Evolutionary conservation across 2,888 invertebrate genomes (phyloP).

Genomic region (Carabus problematicus): DNA sequence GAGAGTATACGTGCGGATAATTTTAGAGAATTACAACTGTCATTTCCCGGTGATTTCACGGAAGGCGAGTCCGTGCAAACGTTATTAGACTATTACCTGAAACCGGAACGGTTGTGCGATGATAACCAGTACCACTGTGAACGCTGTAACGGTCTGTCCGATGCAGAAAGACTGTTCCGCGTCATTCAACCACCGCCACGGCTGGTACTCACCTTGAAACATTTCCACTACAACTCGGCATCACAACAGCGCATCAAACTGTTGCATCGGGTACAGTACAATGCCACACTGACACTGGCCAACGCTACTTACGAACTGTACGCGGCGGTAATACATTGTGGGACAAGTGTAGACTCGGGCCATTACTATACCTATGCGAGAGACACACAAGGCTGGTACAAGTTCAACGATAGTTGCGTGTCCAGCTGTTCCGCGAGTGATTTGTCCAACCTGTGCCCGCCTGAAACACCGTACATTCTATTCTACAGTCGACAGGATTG

Average conservation of each 20-base stretch:
- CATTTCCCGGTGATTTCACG: slow-evolving; percentile 66
- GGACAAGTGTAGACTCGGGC: slow-evolving; percentile 82
- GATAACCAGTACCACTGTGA: slow-evolving; percentile 86
- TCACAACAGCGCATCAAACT: slow-evolving; percentile 80
- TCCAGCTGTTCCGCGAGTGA: slow-evolving; percentile 66
- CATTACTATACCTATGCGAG: slow-evolving; percentile 87
- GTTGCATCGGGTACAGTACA: slow-evolving; percentile 64
- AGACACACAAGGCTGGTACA: slow-evolving; percentile 75
- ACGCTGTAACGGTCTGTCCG: slow-evolving; percentile 74
- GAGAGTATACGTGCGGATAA: slow-evolving; percentile 77
- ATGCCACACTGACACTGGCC: slow-evolving; percentile 58
- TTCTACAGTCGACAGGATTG: slow-evolving; percentile 69
- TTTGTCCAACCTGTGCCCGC: slow-evolving; percentile 69
- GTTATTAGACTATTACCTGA: slow-evolving; percentile 78
- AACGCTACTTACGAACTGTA: slow-evolving; percentile 72
- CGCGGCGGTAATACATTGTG: slow-evolving; percentile 85
- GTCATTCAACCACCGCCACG: slow-evolving; percentile 78
- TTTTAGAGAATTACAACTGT: slow-evolving; percentile 81
- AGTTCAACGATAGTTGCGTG: slow-evolving; percentile 83
- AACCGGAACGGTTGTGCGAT: slow-evolving; percentile 77
- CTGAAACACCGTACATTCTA: slow-evolving; percentile 84
- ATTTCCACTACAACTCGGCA: slow-evolving; percentile 78
- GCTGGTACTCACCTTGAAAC: slow-evolving; percentile 80
- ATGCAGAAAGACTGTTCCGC: slow-evolving; percentile 75
- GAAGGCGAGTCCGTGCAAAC: slow-evolving; percentile 74